Evolutionary conservation across 1,140 invertebrate species (phyloP).

Genomic region (Oreohelix idahoensis): DNA sequence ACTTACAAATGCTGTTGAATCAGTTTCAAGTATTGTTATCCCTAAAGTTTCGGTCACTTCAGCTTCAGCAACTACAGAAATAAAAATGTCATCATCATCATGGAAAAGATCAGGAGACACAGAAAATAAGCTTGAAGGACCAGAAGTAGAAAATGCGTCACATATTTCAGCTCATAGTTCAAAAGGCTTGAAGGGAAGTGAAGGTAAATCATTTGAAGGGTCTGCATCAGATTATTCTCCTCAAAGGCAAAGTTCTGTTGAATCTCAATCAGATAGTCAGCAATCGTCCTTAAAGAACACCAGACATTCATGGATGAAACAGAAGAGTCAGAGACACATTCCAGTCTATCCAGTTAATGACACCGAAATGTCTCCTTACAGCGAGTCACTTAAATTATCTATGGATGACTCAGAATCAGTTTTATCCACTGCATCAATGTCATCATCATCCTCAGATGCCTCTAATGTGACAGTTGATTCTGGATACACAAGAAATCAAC

Average conservation of each 20-base stretch:
- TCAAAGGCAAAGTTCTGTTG: not conserved
- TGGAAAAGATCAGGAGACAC: not conserved
- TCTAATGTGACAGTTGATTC: conserved; percentile 5
- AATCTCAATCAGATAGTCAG: not conserved
- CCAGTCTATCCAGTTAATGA: conserved; percentile 15
- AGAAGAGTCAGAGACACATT: not conserved
- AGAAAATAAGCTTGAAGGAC: not conserved
- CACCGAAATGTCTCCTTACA: not conserved
- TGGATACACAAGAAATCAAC: not conserved
- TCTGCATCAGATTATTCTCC: not conserved
- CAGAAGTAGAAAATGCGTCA: not conserved
- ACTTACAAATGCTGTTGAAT: not conserved
- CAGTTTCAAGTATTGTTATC: not conserved
- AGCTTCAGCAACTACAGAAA: not conserved
- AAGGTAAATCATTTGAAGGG: not conserved
- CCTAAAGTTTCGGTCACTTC: not conserved
- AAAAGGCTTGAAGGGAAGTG: not conserved
- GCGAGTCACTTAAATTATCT: not conserved
- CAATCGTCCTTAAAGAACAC: not conserved
- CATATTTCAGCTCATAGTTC: not conserved
- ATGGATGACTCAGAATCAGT: not conserved
- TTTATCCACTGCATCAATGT: not conserved
- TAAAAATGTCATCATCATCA: not conserved
- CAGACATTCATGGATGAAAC: not conserved
- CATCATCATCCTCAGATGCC: not conserved